Evolutionary conservation across 2,888 invertebrate genomes (phyloP).

Genomic region (Lithophane leautieri): DNA sequence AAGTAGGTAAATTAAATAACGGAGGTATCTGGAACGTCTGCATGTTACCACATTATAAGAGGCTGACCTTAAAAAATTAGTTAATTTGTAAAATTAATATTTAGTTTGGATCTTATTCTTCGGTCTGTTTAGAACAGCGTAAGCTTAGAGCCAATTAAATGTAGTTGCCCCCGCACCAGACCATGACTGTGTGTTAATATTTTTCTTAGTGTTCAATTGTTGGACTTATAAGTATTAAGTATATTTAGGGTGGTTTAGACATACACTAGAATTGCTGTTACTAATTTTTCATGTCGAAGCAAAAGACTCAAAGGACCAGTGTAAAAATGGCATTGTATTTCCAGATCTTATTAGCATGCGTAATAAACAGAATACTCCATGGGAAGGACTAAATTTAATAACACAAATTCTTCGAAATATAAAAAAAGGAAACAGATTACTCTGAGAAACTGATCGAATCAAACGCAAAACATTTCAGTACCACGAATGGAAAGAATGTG

Average conservation of each 20-base stretch:
- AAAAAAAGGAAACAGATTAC: background rate
- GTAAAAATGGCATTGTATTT: background rate
- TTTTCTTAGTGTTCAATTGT: constrained; percentile 42
- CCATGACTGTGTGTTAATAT: constrained; percentile 68
- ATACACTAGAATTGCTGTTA: background rate
- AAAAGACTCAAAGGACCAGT: background rate
- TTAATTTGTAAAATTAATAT: constrained; percentile 64
- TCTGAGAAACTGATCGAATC: constrained; percentile 1
- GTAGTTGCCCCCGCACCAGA: constrained; percentile 69
- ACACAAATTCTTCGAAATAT: background rate
- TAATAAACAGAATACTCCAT: background rate
- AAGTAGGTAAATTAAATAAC: constrained; percentile 50
- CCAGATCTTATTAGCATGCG: background rate
- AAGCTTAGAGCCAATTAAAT: constrained; percentile 73
- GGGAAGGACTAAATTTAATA: background rate
- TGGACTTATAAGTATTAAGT: no score
- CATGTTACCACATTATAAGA: constrained; percentile 42
- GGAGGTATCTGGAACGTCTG: constrained; percentile 32
- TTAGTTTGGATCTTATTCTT: constrained; percentile 63
- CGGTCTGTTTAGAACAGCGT: constrained; percentile 77
- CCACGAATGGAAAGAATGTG: constrained; percentile 23
- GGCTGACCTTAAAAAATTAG: constrained; percentile 60
- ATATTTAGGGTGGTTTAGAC: no score
- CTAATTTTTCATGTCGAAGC: background rate
- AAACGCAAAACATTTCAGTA: background rate